Evolutionary conservation across 2,888 invertebrate species (phyloP).

Genomic region (Exephanes ischioxanthus): DNA sequence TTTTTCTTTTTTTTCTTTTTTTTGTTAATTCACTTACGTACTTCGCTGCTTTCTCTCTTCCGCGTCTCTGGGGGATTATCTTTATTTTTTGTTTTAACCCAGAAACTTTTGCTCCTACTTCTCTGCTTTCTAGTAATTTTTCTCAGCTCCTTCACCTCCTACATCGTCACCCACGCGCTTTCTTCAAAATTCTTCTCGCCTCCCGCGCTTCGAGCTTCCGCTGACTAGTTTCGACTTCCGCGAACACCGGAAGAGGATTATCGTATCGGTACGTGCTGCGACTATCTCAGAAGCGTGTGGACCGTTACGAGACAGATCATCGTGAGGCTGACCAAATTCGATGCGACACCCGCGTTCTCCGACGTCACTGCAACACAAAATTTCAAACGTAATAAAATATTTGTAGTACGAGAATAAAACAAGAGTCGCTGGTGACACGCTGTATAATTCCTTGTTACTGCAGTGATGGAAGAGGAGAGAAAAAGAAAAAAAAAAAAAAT

Average conservation of each 20-base stretch:
- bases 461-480: neutral
- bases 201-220: constrained; percentile 37
- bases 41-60: constrained; percentile 36
- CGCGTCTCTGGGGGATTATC: constrained; percentile 24
- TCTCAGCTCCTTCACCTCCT: constrained; percentile 12
- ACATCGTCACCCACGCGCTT: neutral
- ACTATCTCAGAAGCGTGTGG: constrained; percentile 79
- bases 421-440: neutral
- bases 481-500: constrained; percentile 58
- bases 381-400: too few species aligned
- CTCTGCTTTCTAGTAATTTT: constrained; percentile 44
- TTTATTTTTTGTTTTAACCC: constrained; percentile 6
- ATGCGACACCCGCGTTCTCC: constrained; percentile 74
- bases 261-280: constrained; percentile 57
- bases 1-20: too few species aligned
- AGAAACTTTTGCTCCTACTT: constrained; percentile 43
- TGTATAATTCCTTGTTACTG: neutral
- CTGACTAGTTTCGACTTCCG: constrained; percentile 65
- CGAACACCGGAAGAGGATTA: constrained; percentile 43
- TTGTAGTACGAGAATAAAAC: neutral
- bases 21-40: constrained; percentile 36
- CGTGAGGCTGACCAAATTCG: constrained; percentile 71
- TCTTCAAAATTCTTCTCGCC: constrained; percentile 53
- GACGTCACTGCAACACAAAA: constrained; percentile 80
- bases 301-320: constrained; percentile 74